These are phyloP conservation scores for Chionomys nivalis DNA, from an alignment of 2,113 vertebrate genomes.

Conservation along the genomic window DNA sequence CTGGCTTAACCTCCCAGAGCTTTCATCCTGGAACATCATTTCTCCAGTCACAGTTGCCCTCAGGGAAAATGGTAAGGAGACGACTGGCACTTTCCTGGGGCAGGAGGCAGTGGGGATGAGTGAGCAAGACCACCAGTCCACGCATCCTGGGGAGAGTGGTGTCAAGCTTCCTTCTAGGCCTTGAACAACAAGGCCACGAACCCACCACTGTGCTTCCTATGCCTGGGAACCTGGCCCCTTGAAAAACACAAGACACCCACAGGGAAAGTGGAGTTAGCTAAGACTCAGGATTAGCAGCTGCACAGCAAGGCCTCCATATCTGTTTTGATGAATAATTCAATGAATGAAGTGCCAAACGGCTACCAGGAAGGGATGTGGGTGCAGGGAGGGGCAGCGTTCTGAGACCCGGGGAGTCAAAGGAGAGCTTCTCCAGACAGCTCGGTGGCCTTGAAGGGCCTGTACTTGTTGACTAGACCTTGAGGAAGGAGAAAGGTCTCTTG, in stretches of 20 bases:
- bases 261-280: slow-evolving; percentile 34
- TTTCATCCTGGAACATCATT: neutral
- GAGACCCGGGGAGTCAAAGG: neutral
- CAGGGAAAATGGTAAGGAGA: neutral
- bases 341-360: slow-evolving; percentile 41
- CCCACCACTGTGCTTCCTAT: neutral
- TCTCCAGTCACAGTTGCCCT: neutral
- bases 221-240: slow-evolving; percentile 18
- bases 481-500: neutral
- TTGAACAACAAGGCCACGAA: neutral
- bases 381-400: neutral
- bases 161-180: neutral
- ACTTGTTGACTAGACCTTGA: neutral
- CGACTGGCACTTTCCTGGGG: neutral
- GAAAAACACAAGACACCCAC: slow-evolving; percentile 41
- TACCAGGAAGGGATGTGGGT: slow-evolving; percentile 8
- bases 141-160: accelerated
- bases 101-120: neutral
- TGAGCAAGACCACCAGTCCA: neutral
- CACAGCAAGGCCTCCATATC: slow-evolving; percentile 43
- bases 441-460: neutral
- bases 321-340: slow-evolving; percentile 75
- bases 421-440: neutral
- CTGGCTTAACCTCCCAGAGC: neutral
- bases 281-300: neutral